phyloP scores from a whole-genome alignment of 1,140 invertebrate genomes.

The Sesamia nonagrioides region DNA sequence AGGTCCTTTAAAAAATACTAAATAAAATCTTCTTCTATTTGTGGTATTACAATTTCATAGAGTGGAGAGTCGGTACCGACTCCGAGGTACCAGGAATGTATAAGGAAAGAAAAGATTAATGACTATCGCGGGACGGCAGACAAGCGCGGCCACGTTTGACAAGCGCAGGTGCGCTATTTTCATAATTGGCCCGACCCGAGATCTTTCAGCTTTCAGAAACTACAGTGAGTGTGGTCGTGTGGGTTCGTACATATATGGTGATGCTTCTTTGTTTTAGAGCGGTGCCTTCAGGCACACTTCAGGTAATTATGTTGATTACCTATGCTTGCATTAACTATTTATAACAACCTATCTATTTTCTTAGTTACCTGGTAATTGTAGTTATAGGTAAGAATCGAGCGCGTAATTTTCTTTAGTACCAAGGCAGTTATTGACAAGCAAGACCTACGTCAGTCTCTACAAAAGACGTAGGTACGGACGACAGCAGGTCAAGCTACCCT shows the following conservation, averaged over 20 bases:
- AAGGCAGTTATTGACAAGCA: too few relatives aligned
- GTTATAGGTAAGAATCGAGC: too few relatives aligned
- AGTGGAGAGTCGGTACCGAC: slow-evolving; percentile 50
- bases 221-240: slow-evolving; percentile 55
- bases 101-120: slow-evolving; percentile 85
- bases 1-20: slow-evolving; percentile 13
- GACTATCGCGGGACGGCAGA: slow-evolving; percentile 72
- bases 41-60: slow-evolving; percentile 67
- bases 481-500: too few relatives aligned
- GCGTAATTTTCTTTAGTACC: too few relatives aligned
- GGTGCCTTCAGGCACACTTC: neutral
- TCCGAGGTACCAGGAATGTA: slow-evolving; percentile 73
- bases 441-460: too few relatives aligned
- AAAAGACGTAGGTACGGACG: too few relatives aligned
- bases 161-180: slow-evolving; percentile 87
- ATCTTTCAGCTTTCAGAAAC: slow-evolving; percentile 82
- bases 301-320: too few relatives aligned
- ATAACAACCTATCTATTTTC: too few relatives aligned
- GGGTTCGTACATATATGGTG: slow-evolving; percentile 29
- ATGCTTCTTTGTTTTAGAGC: slow-evolving; percentile 28
- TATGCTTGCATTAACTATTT: neutral
- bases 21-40: slow-evolving; percentile 52
- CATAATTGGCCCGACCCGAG: slow-evolving; percentile 85
- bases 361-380: too few relatives aligned
- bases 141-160: slow-evolving; percentile 84